Evolutionary conservation across 2,797 vertebrate species (phyloP), one percentile per base, ranked within the genome.

Genomic region (Mastacembelus armatus): DNA sequence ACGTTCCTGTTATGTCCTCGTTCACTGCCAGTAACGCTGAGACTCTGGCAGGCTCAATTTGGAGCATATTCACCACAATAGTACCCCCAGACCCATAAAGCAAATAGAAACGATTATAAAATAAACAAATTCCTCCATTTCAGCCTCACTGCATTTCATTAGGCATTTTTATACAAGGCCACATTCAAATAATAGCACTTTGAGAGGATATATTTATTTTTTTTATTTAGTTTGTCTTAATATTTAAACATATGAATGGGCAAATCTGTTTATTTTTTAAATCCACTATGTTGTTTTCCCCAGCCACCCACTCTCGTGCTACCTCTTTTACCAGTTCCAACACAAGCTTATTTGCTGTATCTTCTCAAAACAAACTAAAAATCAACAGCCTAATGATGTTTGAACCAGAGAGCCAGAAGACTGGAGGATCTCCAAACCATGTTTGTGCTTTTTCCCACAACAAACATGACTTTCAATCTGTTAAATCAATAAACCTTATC

Each of bases 61-160:
- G 71, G 75, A 75, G 44, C 60, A 60, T 56, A 76, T 74, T 77
- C 44, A 66, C 80, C 74, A 87, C 82, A 89, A 86, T 72, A 65
- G 49, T 15, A 7, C 61, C 71, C 84, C 83, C 64, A 82, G 59
- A 74, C 48, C 78, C 33, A 33, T 3, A 40, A 40, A 70, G 67
- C 65, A 68, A 67, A 83, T 50, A 48, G 56, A 81, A 79, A 75
- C 56, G 42, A 52, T 33, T 44, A 55, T 61, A 64, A 67, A 56
- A 59, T 61, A 73, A 80, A 86, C 55, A 76, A 5, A 62, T 48
- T 33, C 15, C 44, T 71, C 38, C 47, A 21, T 59, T 43, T 70
- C 26, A n/a, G 62, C 21, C 57, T 50, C 47, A 39, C 49, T 56
- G 77, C 45, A 44, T 56, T 11, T 12, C 59, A 67, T 42, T 64